phyloP scores from a whole-genome alignment of 2,113 vertebrate genomes.

The Pomatorhinus ruficollis region DNA sequence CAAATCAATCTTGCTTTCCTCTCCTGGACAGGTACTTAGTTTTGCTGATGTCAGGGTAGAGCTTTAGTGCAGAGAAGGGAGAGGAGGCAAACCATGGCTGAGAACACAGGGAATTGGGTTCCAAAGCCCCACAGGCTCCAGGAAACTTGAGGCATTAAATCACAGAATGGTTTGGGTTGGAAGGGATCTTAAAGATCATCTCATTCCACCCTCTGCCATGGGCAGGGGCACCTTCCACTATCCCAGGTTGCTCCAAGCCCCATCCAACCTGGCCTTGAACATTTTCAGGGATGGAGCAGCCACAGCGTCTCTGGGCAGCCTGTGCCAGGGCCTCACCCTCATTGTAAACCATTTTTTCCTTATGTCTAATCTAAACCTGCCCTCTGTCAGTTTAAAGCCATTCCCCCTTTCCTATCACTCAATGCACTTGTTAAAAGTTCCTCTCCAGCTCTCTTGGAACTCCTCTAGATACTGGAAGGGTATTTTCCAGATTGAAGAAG shows the following conservation, averaged over 20 bases:
- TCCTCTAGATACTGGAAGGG: not conserved
- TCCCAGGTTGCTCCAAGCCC: not conserved
- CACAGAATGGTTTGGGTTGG: not conserved
- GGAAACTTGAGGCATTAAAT: not conserved
- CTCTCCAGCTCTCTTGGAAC: not conserved
- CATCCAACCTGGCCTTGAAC: not conserved
- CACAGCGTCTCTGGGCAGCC: not conserved
- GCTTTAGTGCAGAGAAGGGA: not conserved
- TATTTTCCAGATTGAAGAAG: not conserved
- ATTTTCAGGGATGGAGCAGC: not conserved
- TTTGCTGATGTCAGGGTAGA: not conserved
- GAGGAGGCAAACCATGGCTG: not conserved
- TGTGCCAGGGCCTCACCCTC: not conserved
- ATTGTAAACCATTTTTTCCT: not conserved
- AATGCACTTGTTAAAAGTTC: not conserved
- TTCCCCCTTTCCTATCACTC: not conserved
- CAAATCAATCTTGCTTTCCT: slow-evolving; percentile 20
- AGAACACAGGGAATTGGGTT: accelerated
- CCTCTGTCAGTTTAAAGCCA: not conserved
- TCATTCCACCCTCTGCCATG: not conserved
- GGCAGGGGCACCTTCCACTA: not conserved
- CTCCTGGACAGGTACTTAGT: not conserved
- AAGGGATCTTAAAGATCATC: not conserved
- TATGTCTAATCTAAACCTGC: not conserved
- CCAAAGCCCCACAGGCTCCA: not conserved